Conservation (phyloP, 2,888 invertebrate genomes). For the Noctuana brunneofusca region DNA sequence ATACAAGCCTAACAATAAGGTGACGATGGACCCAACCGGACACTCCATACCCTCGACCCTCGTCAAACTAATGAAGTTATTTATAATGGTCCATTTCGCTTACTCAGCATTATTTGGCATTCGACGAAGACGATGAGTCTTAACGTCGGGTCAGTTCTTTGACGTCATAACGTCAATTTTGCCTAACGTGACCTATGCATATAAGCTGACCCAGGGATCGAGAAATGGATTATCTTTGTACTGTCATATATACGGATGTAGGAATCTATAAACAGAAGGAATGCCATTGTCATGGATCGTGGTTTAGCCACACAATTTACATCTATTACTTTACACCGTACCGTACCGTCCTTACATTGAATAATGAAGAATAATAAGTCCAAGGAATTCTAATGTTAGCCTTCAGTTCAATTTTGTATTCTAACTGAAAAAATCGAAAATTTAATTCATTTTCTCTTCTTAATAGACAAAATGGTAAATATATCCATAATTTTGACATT, state of each 20-base stretch:
- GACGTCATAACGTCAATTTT: neutral
- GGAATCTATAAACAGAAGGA: neutral
- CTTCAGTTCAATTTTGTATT: too few species aligned
- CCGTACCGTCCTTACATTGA: neutral
- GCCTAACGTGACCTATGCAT: neutral
- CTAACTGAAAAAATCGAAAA: too few species aligned
- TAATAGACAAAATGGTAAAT: neutral
- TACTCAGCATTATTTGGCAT: slow-evolving; percentile 13
- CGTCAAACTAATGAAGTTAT: slow-evolving; percentile 29
- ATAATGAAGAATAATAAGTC: too few species aligned
- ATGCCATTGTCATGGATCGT: neutral
- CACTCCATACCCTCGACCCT: slow-evolving; percentile 8
- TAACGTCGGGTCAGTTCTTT: slow-evolving; percentile 9
- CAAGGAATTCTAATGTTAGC: too few species aligned
- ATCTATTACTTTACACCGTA: neutral
- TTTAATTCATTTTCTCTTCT: neutral
- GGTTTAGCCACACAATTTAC: neutral
- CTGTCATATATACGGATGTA: neutral
- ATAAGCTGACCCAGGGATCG: neutral
- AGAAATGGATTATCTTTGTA: neutral
- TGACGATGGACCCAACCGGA: slow-evolving; percentile 8
- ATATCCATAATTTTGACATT: too few species aligned
- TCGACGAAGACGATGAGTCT: neutral
- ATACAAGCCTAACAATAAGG: slow-evolving; percentile 9
- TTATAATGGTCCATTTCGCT: slow-evolving; percentile 6